phyloP scores from a whole-genome alignment of 2,113 vertebrate genomes.

The Bos indicus region DNA sequence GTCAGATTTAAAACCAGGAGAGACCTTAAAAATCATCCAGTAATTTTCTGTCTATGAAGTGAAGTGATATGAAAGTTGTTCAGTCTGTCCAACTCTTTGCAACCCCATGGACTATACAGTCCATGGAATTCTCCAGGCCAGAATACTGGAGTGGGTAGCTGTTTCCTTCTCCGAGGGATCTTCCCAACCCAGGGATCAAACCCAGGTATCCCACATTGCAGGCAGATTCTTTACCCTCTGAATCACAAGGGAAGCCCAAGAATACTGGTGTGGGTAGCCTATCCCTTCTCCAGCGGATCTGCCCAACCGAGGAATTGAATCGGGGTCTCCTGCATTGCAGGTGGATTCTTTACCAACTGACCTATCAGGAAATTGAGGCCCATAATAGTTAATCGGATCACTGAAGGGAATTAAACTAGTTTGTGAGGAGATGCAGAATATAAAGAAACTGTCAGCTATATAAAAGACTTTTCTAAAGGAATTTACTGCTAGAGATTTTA shows the following conservation, averaged over 20 bases:
- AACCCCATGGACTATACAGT: background rate
- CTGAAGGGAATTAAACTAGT: background rate
- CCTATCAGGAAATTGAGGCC: background rate
- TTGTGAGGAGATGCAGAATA: background rate
- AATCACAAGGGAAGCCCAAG: background rate
- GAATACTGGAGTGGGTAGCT: background rate
- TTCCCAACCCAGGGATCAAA: background rate
- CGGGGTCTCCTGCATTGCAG: background rate
- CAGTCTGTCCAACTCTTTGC: background rate
- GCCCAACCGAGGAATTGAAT: background rate
- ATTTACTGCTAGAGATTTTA: background rate
- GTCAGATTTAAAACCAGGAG: background rate
- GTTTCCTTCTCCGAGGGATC: background rate
- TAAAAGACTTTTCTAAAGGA: background rate
- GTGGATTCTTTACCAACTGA: background rate
- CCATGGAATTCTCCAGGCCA: background rate
- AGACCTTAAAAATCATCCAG: background rate
- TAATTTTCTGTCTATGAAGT: background rate
- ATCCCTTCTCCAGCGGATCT: rapidly evolving
- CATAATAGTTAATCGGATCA: background rate
- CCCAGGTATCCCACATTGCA: background rate
- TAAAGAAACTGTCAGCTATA: background rate
- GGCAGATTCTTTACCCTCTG: background rate
- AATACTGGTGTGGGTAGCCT: background rate
- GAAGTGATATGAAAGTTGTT: background rate